These are phyloP conservation scores for Eupeodes luniger DNA, from an alignment of 2,888 invertebrate species.

Conservation along the genomic window DNA sequence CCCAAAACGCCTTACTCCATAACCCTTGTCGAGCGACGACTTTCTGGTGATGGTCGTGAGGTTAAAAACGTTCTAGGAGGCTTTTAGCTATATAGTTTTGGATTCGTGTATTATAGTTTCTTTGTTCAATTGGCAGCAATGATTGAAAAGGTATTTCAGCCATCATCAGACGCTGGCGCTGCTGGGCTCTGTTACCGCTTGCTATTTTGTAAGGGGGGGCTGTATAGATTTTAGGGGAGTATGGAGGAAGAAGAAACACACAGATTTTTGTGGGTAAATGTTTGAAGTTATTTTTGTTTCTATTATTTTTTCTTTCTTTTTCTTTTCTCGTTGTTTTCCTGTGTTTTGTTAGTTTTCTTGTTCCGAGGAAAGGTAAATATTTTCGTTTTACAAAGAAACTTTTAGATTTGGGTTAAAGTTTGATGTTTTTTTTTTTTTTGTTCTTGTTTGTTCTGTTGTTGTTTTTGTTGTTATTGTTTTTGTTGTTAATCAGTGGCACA, in stretches of 20 bases:
- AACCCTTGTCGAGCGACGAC: neutral
- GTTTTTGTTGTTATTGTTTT: neutral
- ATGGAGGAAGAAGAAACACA: neutral
- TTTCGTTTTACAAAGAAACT: slow-evolving; percentile 63
- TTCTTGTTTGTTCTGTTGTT: too few species aligned
- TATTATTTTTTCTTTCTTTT: neutral
- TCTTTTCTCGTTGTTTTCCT: neutral
- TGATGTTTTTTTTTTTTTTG: slow-evolving; percentile 12
- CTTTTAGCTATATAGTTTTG: slow-evolving; percentile 49
- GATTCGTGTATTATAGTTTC: slow-evolving; percentile 52
- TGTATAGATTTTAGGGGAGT: neutral
- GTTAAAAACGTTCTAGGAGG: slow-evolving; percentile 36
- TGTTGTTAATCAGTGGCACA: neutral
- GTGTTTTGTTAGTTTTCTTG: slow-evolving; percentile 19
- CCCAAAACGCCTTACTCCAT: too few species aligned
- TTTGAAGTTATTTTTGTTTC: slow-evolving; percentile 48
- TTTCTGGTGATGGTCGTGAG: slow-evolving; percentile 34
- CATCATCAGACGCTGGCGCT: neutral
- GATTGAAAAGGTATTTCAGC: slow-evolving; percentile 73
- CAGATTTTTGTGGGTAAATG: slow-evolving; percentile 54
- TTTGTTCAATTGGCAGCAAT: slow-evolving; percentile 52
- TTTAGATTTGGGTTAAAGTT: slow-evolving; percentile 75
- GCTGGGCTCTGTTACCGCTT: neutral
- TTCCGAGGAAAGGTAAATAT: slow-evolving; percentile 17
- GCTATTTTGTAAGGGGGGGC: too few species aligned